These are phyloP conservation scores for Parochlus steinenii DNA, from an alignment of 2,888 invertebrate species.

Conservation along the genomic window DNA sequence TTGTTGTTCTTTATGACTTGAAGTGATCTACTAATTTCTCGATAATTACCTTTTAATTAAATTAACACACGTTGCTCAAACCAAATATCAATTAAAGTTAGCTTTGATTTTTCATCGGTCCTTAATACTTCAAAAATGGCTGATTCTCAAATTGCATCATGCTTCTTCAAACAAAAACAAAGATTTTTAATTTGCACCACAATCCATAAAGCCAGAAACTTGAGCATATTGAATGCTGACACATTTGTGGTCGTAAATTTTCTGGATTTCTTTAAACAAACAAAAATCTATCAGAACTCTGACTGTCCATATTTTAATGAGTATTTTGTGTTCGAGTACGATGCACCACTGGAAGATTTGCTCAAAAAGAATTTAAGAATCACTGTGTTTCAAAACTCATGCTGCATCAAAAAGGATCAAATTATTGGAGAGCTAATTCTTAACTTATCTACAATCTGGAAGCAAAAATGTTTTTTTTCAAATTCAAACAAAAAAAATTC, in stretches of 20 bases:
- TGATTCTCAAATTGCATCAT: constrained; percentile 16
- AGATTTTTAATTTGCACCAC: constrained; percentile 44
- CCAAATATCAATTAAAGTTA: too few species aligned
- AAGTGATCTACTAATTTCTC: too few species aligned
- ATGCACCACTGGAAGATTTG: constrained; percentile 37
- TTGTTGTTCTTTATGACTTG: too few species aligned
- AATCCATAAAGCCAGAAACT: constrained; percentile 46
- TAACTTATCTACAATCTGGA: constrained; percentile 54
- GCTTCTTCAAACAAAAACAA: constrained; percentile 24
- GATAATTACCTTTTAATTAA: too few species aligned
- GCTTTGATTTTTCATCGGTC: too few species aligned
- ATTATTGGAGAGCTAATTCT: constrained; percentile 42
- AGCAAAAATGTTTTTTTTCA: constrained; percentile 28
- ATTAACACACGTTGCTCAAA: too few species aligned
- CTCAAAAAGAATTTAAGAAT: constrained; percentile 40
- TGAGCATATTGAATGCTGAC: constrained; percentile 34
- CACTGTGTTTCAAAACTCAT: constrained; percentile 35
- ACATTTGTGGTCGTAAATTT: constrained; percentile 45
- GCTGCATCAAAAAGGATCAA: constrained; percentile 32
- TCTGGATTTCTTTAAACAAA: constrained; percentile 41
- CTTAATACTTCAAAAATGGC: too few species aligned
- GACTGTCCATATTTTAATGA: constrained; percentile 52
- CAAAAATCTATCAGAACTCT: constrained; percentile 37
- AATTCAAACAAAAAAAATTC: not conserved
- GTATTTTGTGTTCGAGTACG: constrained; percentile 53